Percentiles rank a stretch among this genome's conserved stretches.
Evolutionary conservation across 2,888 invertebrate species (phyloP).

Genomic region (Barypeithes pellucidus): DNA sequence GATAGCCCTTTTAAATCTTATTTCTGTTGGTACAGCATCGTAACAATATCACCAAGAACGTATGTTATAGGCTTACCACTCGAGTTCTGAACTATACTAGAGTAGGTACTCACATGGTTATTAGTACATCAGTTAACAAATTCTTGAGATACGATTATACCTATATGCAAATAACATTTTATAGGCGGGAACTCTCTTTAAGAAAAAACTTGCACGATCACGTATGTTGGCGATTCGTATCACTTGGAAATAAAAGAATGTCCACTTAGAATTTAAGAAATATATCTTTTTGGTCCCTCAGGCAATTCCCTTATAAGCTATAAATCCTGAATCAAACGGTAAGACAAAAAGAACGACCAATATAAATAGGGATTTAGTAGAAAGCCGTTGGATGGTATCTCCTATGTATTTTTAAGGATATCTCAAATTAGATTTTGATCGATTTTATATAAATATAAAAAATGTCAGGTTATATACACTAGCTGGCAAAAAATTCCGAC

Average conservation of each 20-base stretch:
- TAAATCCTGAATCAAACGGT: slow-evolving; percentile 60
- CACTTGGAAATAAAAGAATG: slow-evolving; percentile 57
- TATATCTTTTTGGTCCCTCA: slow-evolving; percentile 56
- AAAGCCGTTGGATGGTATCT: slow-evolving; percentile 45
- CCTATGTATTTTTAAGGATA: slow-evolving; percentile 49
- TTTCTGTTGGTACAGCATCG: no score
- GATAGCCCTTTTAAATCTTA: no score
- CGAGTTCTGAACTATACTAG: no score
- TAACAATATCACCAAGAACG: no score
- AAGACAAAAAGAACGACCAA: slow-evolving; percentile 59
- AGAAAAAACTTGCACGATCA: slow-evolving; percentile 21
- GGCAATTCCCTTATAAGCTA: slow-evolving; percentile 61
- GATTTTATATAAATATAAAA: slow-evolving; percentile 33
- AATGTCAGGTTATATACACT: not conserved
- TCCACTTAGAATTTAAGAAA: slow-evolving; percentile 59
- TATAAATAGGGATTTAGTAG: slow-evolving; percentile 53
- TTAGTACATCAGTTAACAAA: no score
- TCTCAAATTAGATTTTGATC: slow-evolving; percentile 43
- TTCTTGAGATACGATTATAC: no score
- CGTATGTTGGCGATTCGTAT: slow-evolving; percentile 52
- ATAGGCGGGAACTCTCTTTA: not conserved
- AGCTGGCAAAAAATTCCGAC: no score
- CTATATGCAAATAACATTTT: not conserved
- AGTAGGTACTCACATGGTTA: no score
- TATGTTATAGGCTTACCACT: no score